Conservation (phyloP, 2,888 invertebrate species). For the Drosophila mercatorum region DNA sequence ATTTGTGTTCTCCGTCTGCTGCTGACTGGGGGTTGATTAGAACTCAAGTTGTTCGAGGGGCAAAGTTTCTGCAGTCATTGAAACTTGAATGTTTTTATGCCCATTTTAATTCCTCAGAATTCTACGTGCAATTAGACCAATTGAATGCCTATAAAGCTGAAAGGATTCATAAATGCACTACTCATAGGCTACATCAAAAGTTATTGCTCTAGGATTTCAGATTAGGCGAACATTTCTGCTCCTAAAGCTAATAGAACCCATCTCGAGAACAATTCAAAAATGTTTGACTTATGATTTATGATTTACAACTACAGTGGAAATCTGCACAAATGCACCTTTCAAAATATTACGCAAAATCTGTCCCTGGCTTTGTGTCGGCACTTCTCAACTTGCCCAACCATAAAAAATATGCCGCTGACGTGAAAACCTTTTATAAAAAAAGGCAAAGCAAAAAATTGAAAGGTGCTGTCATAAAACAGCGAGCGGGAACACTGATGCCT, state of each 20-base stretch:
- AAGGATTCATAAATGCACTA: background rate
- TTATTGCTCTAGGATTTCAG: background rate
- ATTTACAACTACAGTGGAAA: constrained; percentile 65
- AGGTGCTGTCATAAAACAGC: constrained; percentile 72
- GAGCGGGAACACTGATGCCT: constrained; percentile 60
- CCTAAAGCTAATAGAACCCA: background rate
- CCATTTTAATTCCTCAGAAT: background rate
- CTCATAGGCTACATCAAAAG: background rate
- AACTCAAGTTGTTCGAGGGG: constrained; percentile 49
- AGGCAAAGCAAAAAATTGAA: constrained; percentile 45
- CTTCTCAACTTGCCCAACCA: constrained; percentile 68
- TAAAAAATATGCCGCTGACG: constrained; percentile 69
- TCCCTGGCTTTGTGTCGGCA: constrained; percentile 51
- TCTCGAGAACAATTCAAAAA: constrained; percentile 27
- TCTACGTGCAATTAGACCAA: constrained; percentile 11
- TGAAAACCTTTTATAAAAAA: constrained; percentile 61
- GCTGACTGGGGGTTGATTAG: constrained; percentile 55
- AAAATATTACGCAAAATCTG: constrained; percentile 73
- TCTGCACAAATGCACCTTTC: constrained; percentile 77
- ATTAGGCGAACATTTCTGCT: background rate
- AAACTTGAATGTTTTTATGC: constrained; percentile 45
- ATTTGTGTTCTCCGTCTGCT: constrained; percentile 50
- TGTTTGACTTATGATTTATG: constrained; percentile 22
- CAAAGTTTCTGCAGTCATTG: constrained; percentile 5
- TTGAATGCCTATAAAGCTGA: background rate